A percentile compares a stretch with the other conserved stretches of the same genome.
phyloP scores from a whole-genome alignment of 2,113 vertebrate genomes.

The Ammospiza nelsoni region DNA sequence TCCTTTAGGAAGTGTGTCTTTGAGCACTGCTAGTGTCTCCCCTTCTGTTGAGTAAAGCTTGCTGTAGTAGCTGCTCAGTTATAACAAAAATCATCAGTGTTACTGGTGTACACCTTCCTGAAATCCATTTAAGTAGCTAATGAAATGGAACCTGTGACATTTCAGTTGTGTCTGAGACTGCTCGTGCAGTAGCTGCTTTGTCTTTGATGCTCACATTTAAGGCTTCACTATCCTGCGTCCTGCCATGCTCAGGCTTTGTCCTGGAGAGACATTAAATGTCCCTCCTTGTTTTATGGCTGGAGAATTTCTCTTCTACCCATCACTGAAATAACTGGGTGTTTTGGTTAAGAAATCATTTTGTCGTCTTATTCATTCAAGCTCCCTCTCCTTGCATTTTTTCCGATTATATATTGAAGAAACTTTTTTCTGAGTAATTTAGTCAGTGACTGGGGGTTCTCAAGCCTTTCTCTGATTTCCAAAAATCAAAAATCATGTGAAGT shows the following conservation, averaged over 20 bases:
- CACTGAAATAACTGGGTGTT: neutral
- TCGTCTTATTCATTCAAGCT: neutral
- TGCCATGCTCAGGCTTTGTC: neutral
- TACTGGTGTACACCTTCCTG: conserved; percentile 30
- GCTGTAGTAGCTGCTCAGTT: neutral
- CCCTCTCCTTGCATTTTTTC: neutral
- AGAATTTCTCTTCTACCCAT: neutral
- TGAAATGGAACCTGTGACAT: conserved; percentile 37
- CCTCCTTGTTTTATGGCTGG: neutral
- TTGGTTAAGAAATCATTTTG: neutral
- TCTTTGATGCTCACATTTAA: neutral
- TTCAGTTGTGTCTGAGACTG: neutral
- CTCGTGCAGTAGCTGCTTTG: neutral
- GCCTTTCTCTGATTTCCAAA: conserved; percentile 41
- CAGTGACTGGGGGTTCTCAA: neutral
- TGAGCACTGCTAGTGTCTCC: neutral
- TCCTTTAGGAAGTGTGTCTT: neutral
- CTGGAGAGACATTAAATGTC: neutral
- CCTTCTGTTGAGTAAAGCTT: neutral
- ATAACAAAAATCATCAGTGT: neutral
- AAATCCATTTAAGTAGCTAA: conserved; percentile 41
- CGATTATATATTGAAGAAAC: neutral
- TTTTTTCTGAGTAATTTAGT: conserved; percentile 12
- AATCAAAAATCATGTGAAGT: conserved; percentile 30
- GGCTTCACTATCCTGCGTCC: neutral